These are phyloP conservation scores for Cuculus canorus DNA, from an alignment of 2,797 vertebrate genomes.

Conservation along the genomic window DNA sequence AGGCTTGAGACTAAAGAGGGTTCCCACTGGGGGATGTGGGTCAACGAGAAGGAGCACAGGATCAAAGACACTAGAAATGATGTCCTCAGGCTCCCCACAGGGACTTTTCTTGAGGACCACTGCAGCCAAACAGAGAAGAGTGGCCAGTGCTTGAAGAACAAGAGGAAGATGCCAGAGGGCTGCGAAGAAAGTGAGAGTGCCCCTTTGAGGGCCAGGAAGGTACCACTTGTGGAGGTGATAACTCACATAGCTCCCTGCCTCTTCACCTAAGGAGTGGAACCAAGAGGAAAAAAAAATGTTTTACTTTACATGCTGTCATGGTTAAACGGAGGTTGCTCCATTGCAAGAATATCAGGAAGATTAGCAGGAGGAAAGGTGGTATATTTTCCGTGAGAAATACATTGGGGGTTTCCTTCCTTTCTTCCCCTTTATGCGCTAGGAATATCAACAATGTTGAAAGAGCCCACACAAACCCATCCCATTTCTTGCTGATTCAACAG, in stretches of 20 bases:
- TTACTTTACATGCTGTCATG: background rate
- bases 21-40: background rate
- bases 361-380: background rate
- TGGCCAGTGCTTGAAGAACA: background rate
- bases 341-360: background rate
- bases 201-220: too few species aligned
- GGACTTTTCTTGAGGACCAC: background rate
- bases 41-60: background rate
- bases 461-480: background rate
- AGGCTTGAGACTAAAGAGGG: background rate
- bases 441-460: background rate
- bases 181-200: fast-evolving
- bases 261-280: background rate
- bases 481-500: background rate
- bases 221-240: background rate
- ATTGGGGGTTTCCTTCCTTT: background rate
- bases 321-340: background rate
- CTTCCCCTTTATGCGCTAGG: background rate
- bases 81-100: background rate
- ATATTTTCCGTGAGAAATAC: background rate
- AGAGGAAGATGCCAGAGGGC: background rate
- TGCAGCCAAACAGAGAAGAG: background rate
- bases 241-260: background rate
- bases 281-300: background rate
- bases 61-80: background rate